A percentile compares a stretch with the other conserved stretches of the same genome.
These are phyloP conservation scores for Agonopterix subpropinquella DNA, from an alignment of 2,888 invertebrate genomes.

Conservation along the genomic window DNA sequence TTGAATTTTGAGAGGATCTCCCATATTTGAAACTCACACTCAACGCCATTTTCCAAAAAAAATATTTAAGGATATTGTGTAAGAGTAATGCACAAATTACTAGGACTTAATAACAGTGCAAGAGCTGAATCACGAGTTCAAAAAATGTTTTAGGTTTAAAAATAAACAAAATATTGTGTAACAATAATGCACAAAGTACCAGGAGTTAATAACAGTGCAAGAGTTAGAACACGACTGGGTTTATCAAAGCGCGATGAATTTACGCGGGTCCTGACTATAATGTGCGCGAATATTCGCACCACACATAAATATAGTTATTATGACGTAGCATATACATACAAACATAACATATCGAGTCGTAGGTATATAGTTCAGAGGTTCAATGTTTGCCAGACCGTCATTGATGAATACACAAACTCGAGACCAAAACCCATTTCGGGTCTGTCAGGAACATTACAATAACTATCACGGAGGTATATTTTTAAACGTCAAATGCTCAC, in stretches of 20 bases:
- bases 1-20: slow-evolving; percentile 9
- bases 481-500: too few relatives aligned
- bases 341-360: too few relatives aligned
- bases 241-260: slow-evolving; percentile 18
- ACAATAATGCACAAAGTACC: slow-evolving; percentile 16
- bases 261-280: too few relatives aligned
- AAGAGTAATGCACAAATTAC: slow-evolving; percentile 16
- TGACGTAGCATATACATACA: too few relatives aligned
- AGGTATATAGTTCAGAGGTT: too few relatives aligned
- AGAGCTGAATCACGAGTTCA: slow-evolving; percentile 22
- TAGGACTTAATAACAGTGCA: slow-evolving; percentile 24
- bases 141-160: neutral
- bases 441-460: too few relatives aligned
- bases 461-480: too few relatives aligned
- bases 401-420: too few relatives aligned
- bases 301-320: too few relatives aligned
- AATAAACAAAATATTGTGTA: slow-evolving; percentile 5
- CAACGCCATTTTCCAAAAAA: slow-evolving; percentile 26
- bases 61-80: slow-evolving; percentile 1
- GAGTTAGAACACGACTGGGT: slow-evolving; percentile 30
- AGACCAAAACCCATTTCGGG: too few relatives aligned
- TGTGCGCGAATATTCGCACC: too few relatives aligned
- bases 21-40: slow-evolving; percentile 25
- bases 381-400: too few relatives aligned
- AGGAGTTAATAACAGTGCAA: slow-evolving; percentile 26